Evolutionary conservation across 1,140 invertebrate genomes (phyloP), one percentile per base, ranked within the genome.

Genomic region (Cydia fagiglandana): DNA sequence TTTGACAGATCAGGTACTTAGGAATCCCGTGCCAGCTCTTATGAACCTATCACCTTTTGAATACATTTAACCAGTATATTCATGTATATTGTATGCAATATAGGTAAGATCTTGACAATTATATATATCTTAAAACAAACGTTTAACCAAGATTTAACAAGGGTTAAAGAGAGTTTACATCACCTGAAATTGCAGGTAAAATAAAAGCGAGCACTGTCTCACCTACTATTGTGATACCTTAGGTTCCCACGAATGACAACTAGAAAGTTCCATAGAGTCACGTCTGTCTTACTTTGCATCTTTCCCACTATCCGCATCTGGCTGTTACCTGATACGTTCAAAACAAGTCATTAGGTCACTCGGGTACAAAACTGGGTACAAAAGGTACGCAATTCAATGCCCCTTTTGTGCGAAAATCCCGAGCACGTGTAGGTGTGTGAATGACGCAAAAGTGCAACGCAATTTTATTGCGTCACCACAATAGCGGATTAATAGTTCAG

Each of bases 271-370:
- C 81, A 83, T 82, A 82, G 78, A 90, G 88, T 91, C 88, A 90
- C 89, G 88, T 90, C 83, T 86, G 86, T 81, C 85, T 89, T 86
- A 87, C 84, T 90, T 89, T 89, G 90, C 90, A 89, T 89, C 84
- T 82, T 85, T 83, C 83, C 82, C 82, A 84, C 38, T 41, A 41
- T 41, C 80, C 80, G 79, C 88, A 90, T 89, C 88, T 91, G 88
- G 84, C 79, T 73, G 83, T 83, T 90, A 91, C 83, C 84, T 89
- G 89, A 91, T 88, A 88, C 81, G 73, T 78, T 79, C 80, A 81
- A 85, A 84, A 78, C 80, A 78, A 80, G 80, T 83, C 83, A 86
- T 80, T 81, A 77, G 82, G 83, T 83, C 81, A 86, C 64, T 68
- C 73, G 74, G 79, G 56, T 17, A 56, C 53, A 56, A 56, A 56